Evolutionary conservation across 1,140 invertebrate genomes (phyloP).

Genomic region (Drosophila nigromelanica): DNA sequence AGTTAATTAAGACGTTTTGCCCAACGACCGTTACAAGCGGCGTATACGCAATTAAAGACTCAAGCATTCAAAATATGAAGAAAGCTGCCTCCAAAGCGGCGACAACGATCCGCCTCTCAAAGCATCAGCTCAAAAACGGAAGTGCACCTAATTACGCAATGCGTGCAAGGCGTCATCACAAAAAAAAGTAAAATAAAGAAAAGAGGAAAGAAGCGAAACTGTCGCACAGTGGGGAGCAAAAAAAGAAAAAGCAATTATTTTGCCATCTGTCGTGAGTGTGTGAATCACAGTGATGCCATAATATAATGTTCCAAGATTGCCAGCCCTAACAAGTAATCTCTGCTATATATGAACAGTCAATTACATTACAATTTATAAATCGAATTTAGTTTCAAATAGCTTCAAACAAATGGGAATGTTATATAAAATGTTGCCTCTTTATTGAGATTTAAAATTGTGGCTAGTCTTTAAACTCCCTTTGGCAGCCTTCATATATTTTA

Average conservation of each 20-base stretch:
- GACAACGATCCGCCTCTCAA: constrained; percentile 43
- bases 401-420: no score
- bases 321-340: not conserved
- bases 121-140: constrained; percentile 50
- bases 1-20: constrained; percentile 79
- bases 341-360: no score
- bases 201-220: constrained; percentile 1
- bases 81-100: constrained; percentile 70
- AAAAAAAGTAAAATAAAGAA: constrained; percentile 9
- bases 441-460: no score
- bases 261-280: not conserved
- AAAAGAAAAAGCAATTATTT: not conserved
- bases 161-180: constrained; percentile 35
- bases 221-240: not conserved
- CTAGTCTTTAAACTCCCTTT: no score
- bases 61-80: constrained; percentile 76
- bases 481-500: no score
- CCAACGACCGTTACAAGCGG: constrained; percentile 73
- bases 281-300: not conserved
- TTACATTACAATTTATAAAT: no score
- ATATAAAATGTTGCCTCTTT: no score
- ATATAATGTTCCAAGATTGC: not conserved
- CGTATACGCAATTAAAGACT: constrained; percentile 75
- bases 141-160: constrained; percentile 73
- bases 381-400: no score